These are phyloP conservation scores for Phyllostomus discolor DNA, from an alignment of 2,113 vertebrate species.

Conservation along the genomic window DNA sequence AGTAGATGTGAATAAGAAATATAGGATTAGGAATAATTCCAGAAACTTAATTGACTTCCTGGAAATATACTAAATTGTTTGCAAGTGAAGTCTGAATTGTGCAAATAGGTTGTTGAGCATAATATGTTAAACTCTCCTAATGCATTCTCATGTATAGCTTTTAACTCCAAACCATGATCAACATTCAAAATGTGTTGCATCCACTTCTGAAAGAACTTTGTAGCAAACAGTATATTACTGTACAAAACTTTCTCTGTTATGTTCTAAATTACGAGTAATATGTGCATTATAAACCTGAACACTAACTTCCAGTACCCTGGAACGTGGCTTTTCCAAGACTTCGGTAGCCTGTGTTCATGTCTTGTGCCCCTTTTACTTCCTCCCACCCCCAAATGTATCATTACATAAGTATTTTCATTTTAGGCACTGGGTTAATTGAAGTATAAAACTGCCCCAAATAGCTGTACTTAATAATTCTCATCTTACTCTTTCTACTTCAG, in stretches of 20 bases:
- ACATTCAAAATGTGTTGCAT: slow-evolving; percentile 3
- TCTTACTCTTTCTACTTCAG: background rate
- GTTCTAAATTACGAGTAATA: slow-evolving; percentile 44
- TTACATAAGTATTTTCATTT: slow-evolving; percentile 61
- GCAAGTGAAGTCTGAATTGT: slow-evolving; percentile 73
- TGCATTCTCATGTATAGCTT: slow-evolving; percentile 24
- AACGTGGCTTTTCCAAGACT: background rate
- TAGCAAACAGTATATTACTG: slow-evolving; percentile 48
- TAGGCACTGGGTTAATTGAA: background rate
- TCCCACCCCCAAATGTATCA: slow-evolving; percentile 35
- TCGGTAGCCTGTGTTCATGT: background rate
- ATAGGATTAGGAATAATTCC: slow-evolving; percentile 25
- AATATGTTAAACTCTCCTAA: slow-evolving; percentile 66
- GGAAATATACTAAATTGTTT: slow-evolving; percentile 44
- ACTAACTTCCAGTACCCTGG: slow-evolving; percentile 60
- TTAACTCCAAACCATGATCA: background rate
- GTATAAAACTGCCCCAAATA: slow-evolving; percentile 50
- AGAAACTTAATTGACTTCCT: slow-evolving; percentile 49
- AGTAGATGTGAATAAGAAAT: slow-evolving; percentile 17
- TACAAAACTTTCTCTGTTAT: slow-evolving; percentile 45
- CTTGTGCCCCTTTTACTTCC: background rate
- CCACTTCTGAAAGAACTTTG: slow-evolving; percentile 66
- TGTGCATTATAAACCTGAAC: slow-evolving; percentile 38
- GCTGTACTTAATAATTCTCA: background rate
- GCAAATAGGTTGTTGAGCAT: slow-evolving; percentile 54